Evolutionary conservation across 2,888 invertebrate species (phyloP).

Genomic region (Xestia sexstrigata): DNA sequence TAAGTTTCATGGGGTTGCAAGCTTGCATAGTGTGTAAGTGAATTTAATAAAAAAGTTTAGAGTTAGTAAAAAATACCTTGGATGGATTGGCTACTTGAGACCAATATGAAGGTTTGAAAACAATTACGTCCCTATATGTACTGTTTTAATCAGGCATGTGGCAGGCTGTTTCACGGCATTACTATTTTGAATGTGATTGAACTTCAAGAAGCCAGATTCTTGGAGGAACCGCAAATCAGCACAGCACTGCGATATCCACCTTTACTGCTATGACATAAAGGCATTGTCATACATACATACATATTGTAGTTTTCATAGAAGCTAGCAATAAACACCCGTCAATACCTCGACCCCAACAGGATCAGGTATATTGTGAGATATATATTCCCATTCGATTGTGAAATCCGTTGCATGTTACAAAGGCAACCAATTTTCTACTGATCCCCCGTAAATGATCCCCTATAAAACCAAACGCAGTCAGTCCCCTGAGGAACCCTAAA

Average conservation of each 20-base stretch:
- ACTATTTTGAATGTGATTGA: neutral
- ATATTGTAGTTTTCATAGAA: constrained; percentile 22
- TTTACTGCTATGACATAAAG: neutral
- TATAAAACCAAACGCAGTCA: constrained; percentile 84
- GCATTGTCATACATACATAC: neutral
- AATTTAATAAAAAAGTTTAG: neutral
- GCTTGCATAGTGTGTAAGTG: neutral
- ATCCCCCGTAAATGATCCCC: constrained; percentile 86
- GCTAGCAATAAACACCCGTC: constrained; percentile 65
- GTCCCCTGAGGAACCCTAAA: constrained; percentile 81
- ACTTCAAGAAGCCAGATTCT: neutral
- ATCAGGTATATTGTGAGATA: constrained; percentile 80
- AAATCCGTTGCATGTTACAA: constrained; percentile 79
- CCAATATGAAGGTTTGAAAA: neutral
- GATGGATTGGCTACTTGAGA: neutral
- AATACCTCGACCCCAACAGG: constrained; percentile 64
- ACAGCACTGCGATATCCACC: neutral
- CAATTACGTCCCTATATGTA: neutral
- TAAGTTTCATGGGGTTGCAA: neutral
- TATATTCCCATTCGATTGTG: constrained; percentile 78
- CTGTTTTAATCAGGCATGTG: neutral
- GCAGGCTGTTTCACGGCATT: neutral
- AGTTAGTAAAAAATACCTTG: neutral
- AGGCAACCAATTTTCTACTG: constrained; percentile 84
- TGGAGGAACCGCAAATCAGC: neutral